Conservation (phyloP, 2,888 invertebrate species). For the Troilus luridus region DNA sequence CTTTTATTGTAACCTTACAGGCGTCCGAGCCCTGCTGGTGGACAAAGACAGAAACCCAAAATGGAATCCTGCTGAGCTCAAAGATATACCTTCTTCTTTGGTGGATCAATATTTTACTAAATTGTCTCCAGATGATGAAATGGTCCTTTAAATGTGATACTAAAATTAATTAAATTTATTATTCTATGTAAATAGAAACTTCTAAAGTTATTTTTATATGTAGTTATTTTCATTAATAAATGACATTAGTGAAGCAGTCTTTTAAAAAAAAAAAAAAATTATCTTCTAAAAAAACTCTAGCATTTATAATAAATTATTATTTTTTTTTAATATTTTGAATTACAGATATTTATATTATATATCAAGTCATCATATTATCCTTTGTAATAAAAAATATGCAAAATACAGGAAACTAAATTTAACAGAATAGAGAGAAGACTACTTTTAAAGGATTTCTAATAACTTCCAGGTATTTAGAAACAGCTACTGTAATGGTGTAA, state of each 20-base stretch:
- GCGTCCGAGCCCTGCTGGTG: conserved; percentile 88
- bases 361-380: no score
- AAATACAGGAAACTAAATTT: no score
- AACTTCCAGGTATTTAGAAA: no score
- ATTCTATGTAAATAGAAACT: neutral
- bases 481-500: no score
- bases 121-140: conserved; percentile 78
- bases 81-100: conserved; percentile 83
- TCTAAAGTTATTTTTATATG: neutral
- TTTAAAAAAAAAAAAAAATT: neutral
- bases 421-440: no score
- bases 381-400: no score
- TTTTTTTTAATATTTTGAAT: no score
- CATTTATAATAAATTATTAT: no score
- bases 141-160: conserved; percentile 70
- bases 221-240: neutral
- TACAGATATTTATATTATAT: no score
- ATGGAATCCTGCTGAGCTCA: conserved; percentile 87
- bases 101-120: conserved; percentile 84
- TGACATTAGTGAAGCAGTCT: neutral
- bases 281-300: no score
- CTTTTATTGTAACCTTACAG: conserved; percentile 71
- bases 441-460: no score
- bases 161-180: neutral
- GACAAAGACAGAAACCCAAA: conserved; percentile 94